Evolutionary conservation across 2,888 invertebrate genomes (phyloP).

Genomic region (Drosophila differens): DNA sequence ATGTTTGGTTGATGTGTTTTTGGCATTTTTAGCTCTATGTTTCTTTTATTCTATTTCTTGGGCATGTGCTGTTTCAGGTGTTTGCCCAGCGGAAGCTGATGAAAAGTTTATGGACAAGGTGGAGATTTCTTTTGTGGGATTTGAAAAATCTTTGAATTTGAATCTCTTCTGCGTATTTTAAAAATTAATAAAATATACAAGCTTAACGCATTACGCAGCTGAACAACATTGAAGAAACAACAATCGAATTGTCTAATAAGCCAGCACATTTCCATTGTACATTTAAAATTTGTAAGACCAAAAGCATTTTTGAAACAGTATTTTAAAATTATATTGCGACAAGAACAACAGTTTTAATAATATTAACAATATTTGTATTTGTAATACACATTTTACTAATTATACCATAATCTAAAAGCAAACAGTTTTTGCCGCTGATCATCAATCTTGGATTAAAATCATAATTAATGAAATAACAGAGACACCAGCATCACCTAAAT

Average conservation of each 20-base stretch:
- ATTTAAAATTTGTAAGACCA: background rate
- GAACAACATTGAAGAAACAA: slow-evolving; percentile 10
- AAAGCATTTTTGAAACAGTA: background rate
- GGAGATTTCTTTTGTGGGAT: slow-evolving; percentile 21
- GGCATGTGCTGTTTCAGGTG: slow-evolving; percentile 69
- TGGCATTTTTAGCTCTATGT: slow-evolving; percentile 21
- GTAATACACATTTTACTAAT: background rate
- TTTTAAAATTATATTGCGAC: background rate
- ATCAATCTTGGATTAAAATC: slow-evolving; percentile 1
- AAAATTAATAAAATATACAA: slow-evolving; percentile 31
- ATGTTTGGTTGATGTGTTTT: slow-evolving; percentile 67
- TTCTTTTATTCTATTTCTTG: slow-evolving; percentile 12
- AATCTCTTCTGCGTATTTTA: slow-evolving; percentile 27
- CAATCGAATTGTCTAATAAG: background rate
- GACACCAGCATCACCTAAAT: slow-evolving; percentile 12
- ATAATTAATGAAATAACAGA: slow-evolving; percentile 29
- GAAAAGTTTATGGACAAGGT: slow-evolving; percentile 24
- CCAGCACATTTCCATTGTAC: background rate
- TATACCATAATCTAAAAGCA: background rate
- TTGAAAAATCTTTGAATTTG: slow-evolving; percentile 26
- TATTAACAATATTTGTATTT: background rate
- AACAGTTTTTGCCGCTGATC: too few species aligned
- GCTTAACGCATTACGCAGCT: slow-evolving; percentile 22
- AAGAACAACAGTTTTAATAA: background rate
- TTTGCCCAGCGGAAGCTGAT: slow-evolving; percentile 53